phyloP scores from a whole-genome alignment of 1,140 invertebrate species.

The Papilio glaucus region DNA sequence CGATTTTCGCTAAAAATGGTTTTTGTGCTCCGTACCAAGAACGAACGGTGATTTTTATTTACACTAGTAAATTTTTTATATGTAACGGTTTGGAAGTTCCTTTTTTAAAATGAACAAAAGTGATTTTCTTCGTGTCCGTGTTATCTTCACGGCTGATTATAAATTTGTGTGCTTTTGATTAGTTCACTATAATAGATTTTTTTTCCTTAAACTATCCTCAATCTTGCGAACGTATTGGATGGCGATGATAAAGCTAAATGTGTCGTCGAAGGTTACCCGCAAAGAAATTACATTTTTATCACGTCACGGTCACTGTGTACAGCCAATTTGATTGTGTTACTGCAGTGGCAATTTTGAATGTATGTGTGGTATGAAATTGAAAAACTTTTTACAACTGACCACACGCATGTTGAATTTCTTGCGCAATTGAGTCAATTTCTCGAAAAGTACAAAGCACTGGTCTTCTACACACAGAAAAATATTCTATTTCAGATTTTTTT shows the following conservation, averaged over 20 bases:
- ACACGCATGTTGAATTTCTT: background rate
- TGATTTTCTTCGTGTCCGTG: background rate
- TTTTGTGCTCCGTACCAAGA: slow-evolving; percentile 7
- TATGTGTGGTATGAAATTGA: background rate
- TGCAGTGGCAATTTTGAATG: background rate
- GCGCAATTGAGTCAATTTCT: too few species aligned
- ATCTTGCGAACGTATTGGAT: background rate
- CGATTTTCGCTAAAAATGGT: slow-evolving; percentile 17
- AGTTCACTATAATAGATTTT: slow-evolving; percentile 20
- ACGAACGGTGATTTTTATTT: slow-evolving; percentile 17
- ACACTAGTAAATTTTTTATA: slow-evolving; percentile 18
- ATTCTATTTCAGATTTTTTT: too few species aligned
- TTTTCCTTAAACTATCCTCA: background rate
- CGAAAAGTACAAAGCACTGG: too few species aligned
- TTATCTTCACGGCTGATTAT: background rate
- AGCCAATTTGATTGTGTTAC: background rate
- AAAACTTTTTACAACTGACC: background rate
- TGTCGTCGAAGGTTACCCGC: background rate
- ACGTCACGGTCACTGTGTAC: slow-evolving; percentile 13
- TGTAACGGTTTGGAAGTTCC: background rate
- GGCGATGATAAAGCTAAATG: slow-evolving; percentile 5
- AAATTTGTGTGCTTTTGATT: slow-evolving; percentile 5
- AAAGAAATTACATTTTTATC: slow-evolving; percentile 30
- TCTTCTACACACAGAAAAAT: too few species aligned
- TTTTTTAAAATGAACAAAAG: background rate